Conservation (phyloP, 2,888 invertebrate genomes). For the Deroplatys truncata region DNA sequence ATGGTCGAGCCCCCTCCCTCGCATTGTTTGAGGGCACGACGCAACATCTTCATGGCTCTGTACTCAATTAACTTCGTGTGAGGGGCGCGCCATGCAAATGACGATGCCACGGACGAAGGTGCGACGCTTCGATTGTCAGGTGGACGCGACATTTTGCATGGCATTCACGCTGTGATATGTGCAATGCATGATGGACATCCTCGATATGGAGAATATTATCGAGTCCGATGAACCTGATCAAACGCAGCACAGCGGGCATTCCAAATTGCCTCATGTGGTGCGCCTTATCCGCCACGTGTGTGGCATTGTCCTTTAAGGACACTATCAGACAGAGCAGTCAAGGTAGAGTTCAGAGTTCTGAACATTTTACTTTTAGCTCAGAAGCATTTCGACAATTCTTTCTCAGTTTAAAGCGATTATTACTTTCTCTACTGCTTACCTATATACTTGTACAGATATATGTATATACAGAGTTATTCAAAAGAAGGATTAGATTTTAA, state of each 20-base stretch:
- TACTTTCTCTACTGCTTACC: too few relatives aligned
- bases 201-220: neutral
- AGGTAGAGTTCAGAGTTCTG: too few relatives aligned
- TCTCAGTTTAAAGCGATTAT: too few relatives aligned
- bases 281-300: neutral
- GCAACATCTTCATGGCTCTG: neutral
- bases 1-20: neutral
- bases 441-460: too few relatives aligned
- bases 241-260: neutral
- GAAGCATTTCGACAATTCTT: too few relatives aligned
- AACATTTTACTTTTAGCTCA: too few relatives aligned
- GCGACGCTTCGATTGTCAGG: neutral
- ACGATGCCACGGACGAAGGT: too few relatives aligned
- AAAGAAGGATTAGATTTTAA: too few relatives aligned
- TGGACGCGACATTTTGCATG: neutral
- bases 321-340: too few relatives aligned
- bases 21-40: neutral
- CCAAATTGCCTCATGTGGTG: neutral
- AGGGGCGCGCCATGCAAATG: neutral
- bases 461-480: too few relatives aligned
- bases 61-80: neutral
- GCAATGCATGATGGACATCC: neutral
- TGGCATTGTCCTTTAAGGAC: neutral
- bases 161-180: neutral
- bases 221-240: neutral